Base-by-base conservation (phyloP, 2,113 vertebrate species). In the Falco punctatus region DNA sequence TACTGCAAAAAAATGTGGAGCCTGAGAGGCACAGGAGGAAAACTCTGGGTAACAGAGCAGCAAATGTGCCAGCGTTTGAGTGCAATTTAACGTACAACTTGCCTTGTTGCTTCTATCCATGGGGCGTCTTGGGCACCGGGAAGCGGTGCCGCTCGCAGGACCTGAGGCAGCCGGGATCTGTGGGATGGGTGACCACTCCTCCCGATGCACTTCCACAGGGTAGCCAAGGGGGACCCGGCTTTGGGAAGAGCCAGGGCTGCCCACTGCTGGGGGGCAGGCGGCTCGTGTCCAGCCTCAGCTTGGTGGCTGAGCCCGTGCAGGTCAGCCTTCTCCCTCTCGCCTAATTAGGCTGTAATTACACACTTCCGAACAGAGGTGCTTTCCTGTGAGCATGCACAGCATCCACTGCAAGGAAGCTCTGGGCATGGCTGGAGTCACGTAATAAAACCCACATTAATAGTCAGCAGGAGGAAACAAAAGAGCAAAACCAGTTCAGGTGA, bases 241-340 rank as follows among this genome's bases (percentile, higher is more conserved):
- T 67, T 85, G 62, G 86, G 48, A 82, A 90, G 38, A 55, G 40
- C 9, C 42, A 64, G 65, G 51, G n/a, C 15, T 67, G 62, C n/a
- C 49, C 0, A 0, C 3, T 49, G 16, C 5, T 6, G 16, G 24
- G 30, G 9, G 13, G 2, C 61, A 62, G 92, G 32, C 0, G 0
- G 46, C 33, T 82, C 8, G 0, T 73, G 67, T 21, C 55, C 57
- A 78, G 35, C 46, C 54, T 66, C 38, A 15, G 0, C 9, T 22
- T 5, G 4, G 44, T 2, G 2, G 9, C 61, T 75, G 87, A 59
- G 22, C 73, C 46, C 9, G 0, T 11, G 19, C 46, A 71, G 42
- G 30, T 35, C 86, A 82, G 14, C 35, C 52, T 72, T 38, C 52
- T 51, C 61, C 48, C 40, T 86, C 33, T 27, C 72, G 61, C 55